Base-by-base conservation (phyloP, 2,888 invertebrate genomes). In the Hypomecis punctinalis region DNA sequence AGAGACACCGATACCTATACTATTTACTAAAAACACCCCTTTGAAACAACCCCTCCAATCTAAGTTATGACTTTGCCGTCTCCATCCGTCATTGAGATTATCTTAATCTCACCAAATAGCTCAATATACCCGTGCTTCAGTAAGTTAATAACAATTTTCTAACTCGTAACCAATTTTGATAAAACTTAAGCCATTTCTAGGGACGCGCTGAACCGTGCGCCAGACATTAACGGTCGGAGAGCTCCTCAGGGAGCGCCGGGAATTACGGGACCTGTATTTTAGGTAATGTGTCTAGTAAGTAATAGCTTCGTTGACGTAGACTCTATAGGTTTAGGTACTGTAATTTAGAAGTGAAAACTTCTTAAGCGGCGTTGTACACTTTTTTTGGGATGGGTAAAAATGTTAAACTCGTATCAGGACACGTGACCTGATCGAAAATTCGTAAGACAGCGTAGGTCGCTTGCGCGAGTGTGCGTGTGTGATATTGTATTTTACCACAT, bases 171-270 rank as follows among this genome's bases (percentile, higher is more conserved):
- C 49, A 48, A 59, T 55, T 64, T 60, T 60, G 64, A 46, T 60
- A 51, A 60, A 64, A 64, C 59, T 64, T 59, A 35, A 40, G 43
- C 55, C 48, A 64, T 64, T 59, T 54, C 53, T 53, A 33, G 42
- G 53, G 43, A 54, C 35, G 37, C 46, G 6, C 39, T 51, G 63
- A 59, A 60, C 49, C 59, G 55, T 51, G 58, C 47, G 13, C 48
- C 33, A 58, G 43, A 37, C 59, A 49, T 64, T 64, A 64, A 48
- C 37, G 58, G 11, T n/a, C n/a, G 11, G 13, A 59, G 46, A 35
- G 63, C 48, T 54, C 64, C 49, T 55, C 36, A 0, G 59, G 64
- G 64, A 59, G 39, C 45, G 39, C 10, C 37, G 45, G 33, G 48
- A 58, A 42, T 57, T 58, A 62, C 39, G 49, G 33, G 23, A 52